phyloP scores from a whole-genome alignment of 1,140 invertebrate species.

The Drosophila kanapiae region DNA sequence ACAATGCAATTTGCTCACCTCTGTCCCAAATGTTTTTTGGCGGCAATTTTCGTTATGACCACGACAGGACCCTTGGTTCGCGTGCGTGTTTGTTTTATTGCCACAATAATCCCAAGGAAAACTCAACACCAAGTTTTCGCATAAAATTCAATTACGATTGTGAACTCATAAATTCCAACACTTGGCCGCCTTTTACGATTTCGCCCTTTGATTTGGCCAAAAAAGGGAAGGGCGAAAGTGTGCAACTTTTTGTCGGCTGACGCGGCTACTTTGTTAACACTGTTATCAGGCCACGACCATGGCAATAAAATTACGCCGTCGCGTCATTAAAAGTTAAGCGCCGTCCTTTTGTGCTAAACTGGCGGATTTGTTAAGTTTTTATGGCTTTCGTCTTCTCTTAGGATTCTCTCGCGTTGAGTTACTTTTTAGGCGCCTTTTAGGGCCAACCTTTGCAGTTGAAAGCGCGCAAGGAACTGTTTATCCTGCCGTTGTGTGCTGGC shows the following conservation, averaged over 20 bases:
- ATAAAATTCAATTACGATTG: constrained; percentile 82
- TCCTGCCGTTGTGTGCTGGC: constrained; percentile 54
- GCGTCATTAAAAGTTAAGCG: constrained; percentile 65
- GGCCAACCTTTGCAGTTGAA: constrained; percentile 72
- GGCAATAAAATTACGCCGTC: constrained; percentile 69
- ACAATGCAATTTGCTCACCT: constrained; percentile 49
- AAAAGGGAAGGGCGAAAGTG: constrained; percentile 19
- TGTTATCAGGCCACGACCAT: constrained; percentile 60
- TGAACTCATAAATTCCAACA: constrained; percentile 70
- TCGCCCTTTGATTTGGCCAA: constrained; percentile 60
- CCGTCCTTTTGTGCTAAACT: constrained; percentile 48
- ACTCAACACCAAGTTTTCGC: constrained; percentile 63
- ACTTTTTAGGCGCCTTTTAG: constrained; percentile 18
- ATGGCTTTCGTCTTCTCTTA: constrained; percentile 17
- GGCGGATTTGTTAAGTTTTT: constrained; percentile 55
- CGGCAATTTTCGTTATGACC: constrained; percentile 49
- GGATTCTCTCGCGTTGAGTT: constrained; percentile 4
- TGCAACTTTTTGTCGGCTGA: constrained; percentile 38
- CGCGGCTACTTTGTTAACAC: constrained; percentile 65
- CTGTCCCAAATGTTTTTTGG: constrained; percentile 23
- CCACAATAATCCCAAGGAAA: constrained; percentile 34
- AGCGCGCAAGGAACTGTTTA: constrained; percentile 79
- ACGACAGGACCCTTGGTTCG: constrained; percentile 11
- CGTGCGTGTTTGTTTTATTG: constrained; percentile 58
- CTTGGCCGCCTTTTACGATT: constrained; percentile 71